phyloP scores from a whole-genome alignment of 2,797 vertebrate species.

The Chelon auratus region DNA sequence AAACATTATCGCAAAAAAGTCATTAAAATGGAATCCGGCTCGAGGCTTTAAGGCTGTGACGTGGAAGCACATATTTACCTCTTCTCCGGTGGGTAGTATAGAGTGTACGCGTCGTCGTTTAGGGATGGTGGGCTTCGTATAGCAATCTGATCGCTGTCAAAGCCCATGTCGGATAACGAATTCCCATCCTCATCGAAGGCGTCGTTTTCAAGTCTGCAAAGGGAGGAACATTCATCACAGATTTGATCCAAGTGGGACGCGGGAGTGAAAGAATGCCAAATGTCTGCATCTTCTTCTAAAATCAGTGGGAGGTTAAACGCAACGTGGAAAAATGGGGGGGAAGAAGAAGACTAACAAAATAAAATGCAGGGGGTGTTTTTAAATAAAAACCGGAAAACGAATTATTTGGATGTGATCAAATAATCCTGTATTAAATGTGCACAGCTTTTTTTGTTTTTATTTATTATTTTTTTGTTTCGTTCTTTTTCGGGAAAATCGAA shows the following conservation, averaged over 20 bases:
- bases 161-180: conserved; percentile 90
- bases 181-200: conserved; percentile 94
- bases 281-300: conserved; percentile 38
- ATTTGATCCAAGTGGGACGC: conserved; percentile 55
- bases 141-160: conserved; percentile 88
- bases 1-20: conserved; percentile 74
- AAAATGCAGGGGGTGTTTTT: background rate
- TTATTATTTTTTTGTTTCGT: background rate
- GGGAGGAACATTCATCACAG: conserved; percentile 40
- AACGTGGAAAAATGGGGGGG: background rate
- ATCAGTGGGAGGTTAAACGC: conserved; percentile 32
- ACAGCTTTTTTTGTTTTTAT: background rate
- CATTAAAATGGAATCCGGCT: conserved; percentile 43
- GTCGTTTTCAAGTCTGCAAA: conserved; percentile 89
- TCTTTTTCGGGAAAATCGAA: background rate
- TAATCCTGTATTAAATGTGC: background rate
- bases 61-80: conserved; percentile 83
- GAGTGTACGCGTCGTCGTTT: conserved; percentile 88
- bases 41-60: conserved; percentile 4
- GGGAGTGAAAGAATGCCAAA: conserved; percentile 57
- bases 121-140: conserved; percentile 90
- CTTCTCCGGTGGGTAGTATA: conserved; percentile 91
- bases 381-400: conserved; percentile 36
- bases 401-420: conserved; percentile 3
- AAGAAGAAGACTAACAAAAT: conserved; percentile 9